Evolutionary conservation across 1,140 invertebrate species (phyloP).

Genomic region (Bombus fervidus): DNA sequence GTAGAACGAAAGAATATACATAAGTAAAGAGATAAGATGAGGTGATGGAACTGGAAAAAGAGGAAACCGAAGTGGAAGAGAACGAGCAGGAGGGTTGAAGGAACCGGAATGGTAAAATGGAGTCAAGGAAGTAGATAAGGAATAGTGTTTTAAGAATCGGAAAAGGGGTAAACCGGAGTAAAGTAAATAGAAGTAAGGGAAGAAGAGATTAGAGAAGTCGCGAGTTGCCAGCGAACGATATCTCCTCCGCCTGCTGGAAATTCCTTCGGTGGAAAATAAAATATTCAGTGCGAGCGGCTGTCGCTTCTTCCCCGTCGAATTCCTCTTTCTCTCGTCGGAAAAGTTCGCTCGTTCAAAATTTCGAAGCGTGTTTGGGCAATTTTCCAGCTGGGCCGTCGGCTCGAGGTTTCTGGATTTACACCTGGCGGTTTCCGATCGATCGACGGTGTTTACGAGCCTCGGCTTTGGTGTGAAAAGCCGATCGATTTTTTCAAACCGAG

Average conservation of each 20-base stretch:
- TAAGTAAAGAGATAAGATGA: background rate
- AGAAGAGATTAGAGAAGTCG: background rate
- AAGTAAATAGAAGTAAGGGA: background rate
- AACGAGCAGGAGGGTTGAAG: background rate
- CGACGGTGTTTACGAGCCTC: background rate
- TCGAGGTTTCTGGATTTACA: slow-evolving; percentile 28
- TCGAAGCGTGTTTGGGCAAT: slow-evolving; percentile 30
- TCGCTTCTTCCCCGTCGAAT: background rate
- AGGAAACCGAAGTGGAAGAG: too few relatives aligned
- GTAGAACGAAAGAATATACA: background rate
- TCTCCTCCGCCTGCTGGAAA: too few relatives aligned
- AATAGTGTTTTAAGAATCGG: background rate
- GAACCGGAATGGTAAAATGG: background rate
- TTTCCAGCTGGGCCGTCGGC: slow-evolving; percentile 23
- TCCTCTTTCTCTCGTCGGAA: background rate
- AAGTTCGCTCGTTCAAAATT: background rate
- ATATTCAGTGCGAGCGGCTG: background rate
- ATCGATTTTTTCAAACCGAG: too few relatives aligned
- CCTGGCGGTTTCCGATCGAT: slow-evolving; percentile 24
- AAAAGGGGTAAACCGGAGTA: background rate
- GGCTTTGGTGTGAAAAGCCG: too few relatives aligned
- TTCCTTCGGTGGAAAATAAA: background rate
- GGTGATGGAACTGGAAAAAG: too few relatives aligned
- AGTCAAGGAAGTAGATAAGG: background rate
- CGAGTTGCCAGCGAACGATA: background rate